A percentile compares a stretch with the other conserved stretches of the same genome.
These are phyloP conservation scores for Hyla sarda DNA, from an alignment of 2,113 vertebrate species.

Conservation along the genomic window DNA sequence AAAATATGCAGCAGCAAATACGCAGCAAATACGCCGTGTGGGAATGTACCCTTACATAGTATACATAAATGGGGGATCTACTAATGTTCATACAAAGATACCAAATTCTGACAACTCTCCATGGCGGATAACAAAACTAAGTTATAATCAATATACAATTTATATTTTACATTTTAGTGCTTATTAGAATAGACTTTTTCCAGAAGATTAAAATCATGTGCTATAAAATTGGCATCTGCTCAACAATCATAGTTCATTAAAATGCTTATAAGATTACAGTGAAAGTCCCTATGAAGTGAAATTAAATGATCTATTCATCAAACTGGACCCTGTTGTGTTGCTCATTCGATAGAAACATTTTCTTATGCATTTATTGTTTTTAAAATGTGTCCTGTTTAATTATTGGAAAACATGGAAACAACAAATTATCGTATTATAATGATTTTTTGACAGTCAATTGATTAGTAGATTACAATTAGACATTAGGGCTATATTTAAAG, in stretches of 20 bases:
- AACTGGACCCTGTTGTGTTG: too few species aligned
- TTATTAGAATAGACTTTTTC: background rate
- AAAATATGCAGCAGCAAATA: too few species aligned
- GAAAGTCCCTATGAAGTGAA: constrained; percentile 63
- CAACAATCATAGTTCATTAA: constrained; percentile 64
- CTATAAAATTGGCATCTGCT: constrained; percentile 67
- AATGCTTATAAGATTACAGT: constrained; percentile 64
- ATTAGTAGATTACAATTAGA: constrained; percentile 10
- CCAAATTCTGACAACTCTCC: background rate
- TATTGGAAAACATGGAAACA: constrained; percentile 63
- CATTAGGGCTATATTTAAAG: background rate
- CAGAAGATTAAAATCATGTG: constrained; percentile 62
- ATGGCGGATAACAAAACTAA: background rate
- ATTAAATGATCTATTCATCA: constrained; percentile 60
- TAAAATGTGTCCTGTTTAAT: constrained; percentile 63
- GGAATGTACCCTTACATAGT: too few species aligned
- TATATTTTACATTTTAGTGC: too few species aligned
- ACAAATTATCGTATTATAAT: constrained; percentile 60
- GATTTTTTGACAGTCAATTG: constrained; percentile 63
- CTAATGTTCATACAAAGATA: background rate
- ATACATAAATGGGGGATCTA: background rate
- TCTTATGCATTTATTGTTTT: constrained; percentile 1
- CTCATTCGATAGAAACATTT: too few species aligned
- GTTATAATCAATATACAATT: too few species aligned
- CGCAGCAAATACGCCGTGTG: too few species aligned